Percentiles rank a stretch among this genome's conserved stretches.
Evolutionary conservation across 2,797 vertebrate genomes (phyloP).

Genomic region (Amniataba percoides): DNA sequence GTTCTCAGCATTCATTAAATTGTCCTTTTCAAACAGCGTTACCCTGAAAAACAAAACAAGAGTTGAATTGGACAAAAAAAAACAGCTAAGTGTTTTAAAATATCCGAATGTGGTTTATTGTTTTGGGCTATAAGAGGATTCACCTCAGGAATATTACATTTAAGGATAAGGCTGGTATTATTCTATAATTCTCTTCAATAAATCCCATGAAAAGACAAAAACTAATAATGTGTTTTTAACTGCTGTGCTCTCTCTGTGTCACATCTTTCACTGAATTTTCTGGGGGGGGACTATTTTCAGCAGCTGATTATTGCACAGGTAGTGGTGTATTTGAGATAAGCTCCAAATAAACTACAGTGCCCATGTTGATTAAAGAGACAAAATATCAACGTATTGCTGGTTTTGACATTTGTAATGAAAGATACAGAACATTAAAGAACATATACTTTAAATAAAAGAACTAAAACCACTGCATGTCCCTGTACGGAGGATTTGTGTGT

Average conservation of each 20-base stretch:
- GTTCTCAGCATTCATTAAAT: constrained; percentile 98
- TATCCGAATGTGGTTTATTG: neutral
- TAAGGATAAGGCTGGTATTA: neutral
- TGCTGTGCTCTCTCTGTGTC: neutral
- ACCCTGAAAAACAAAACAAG: constrained; percentile 85
- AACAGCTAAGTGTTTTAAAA: neutral
- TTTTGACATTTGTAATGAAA: neutral
- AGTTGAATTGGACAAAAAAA: constrained; percentile 6
- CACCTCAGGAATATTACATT: neutral
- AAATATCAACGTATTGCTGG: neutral
- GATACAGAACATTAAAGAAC: neutral
- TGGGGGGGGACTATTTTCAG: neutral
- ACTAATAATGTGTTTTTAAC: neutral
- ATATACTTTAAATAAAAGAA: neutral
- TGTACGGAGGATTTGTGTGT: constrained; percentile 72
- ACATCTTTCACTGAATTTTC: neutral
- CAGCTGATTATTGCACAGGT: neutral
- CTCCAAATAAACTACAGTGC: neutral
- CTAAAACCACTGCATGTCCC: neutral
- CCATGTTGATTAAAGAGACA: neutral
- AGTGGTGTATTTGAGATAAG: neutral
- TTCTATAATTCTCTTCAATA: neutral
- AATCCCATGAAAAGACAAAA: constrained; percentile 10
- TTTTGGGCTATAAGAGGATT: neutral
- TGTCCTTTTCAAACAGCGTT: constrained; percentile 95